Percentiles rank a stretch among this genome's conserved stretches.
Conservation (phyloP, 2,888 invertebrate species). For the Dolichomitus sp. region DNA sequence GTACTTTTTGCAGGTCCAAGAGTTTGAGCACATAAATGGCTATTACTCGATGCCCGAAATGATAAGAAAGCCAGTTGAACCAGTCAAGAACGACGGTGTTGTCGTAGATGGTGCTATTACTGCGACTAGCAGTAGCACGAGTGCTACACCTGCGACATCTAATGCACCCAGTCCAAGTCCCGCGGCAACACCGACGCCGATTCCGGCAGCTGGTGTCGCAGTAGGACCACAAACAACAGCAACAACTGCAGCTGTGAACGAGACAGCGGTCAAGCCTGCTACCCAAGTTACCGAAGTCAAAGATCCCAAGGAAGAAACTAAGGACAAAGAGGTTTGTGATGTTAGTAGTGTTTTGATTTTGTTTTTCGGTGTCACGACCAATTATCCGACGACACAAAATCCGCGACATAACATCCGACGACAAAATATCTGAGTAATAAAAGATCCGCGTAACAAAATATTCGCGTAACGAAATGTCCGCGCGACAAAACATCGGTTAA, state of each 20-base stretch:
- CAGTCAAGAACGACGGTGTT: slow-evolving; percentile 86
- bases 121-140: slow-evolving; percentile 75
- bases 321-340: slow-evolving; percentile 76
- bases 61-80: slow-evolving; percentile 93
- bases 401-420: too few species aligned
- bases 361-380: too few species aligned
- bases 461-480: too few species aligned
- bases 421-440: too few species aligned
- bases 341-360: neutral
- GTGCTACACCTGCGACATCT: slow-evolving; percentile 88
- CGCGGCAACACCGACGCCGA: slow-evolving; percentile 89
- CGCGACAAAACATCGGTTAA: too few species aligned
- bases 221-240: slow-evolving; percentile 81
- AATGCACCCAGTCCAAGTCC: slow-evolving; percentile 91
- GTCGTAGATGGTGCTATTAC: slow-evolving; percentile 77
- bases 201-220: slow-evolving; percentile 86
- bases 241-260: slow-evolving; percentile 59
- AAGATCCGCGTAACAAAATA: too few species aligned
- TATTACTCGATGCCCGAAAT: slow-evolving; percentile 99
- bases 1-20: slow-evolving; percentile 91
- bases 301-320: slow-evolving; percentile 79
- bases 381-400: too few species aligned
- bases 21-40: slow-evolving; percentile 99
- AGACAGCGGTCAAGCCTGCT: slow-evolving; percentile 74
- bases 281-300: slow-evolving; percentile 77